Evolutionary conservation across 2,797 vertebrate species (phyloP), one percentile per base, ranked within the genome.

Genomic region (Mastacembelus armatus): DNA sequence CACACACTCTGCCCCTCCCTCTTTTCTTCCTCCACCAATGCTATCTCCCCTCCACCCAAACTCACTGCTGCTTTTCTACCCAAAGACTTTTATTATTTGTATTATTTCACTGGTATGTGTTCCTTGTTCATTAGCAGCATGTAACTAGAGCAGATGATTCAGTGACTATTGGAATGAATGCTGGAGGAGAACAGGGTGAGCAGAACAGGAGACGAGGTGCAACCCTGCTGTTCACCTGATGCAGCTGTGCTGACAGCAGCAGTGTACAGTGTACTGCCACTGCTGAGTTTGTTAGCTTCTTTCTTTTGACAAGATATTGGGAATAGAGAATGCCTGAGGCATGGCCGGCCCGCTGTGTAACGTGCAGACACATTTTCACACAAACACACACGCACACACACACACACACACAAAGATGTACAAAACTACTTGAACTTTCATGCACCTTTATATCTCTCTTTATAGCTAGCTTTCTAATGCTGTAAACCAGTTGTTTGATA

Each of bases 51-150:
- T 56, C 38, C 14, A 11, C 58, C 35, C 21, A 61, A 71, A 67
- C n/a, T 12, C 9, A 4, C 48, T 38, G 43, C 45, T 70, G 39
- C 33, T 69, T 74, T 60, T 75, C 61, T 43, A 61, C 52, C 44
- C 32, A 1, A 26, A 73, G 48, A 52, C 68, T 80, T 74, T 85
- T 71, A 69, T 83, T 55, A 54, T 74, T 74, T 78, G 80, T 77
- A 68, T 64, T 72, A 42, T 84, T 84, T 76, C 22, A 22, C 47
- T 89, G 80, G 66, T 82, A 87, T 90, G 80, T 89, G 81, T 85
- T 90, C 71, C 42, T 63, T 82, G 60, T 80, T 92, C 85, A 88
- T 86, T 81, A 88, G 74, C 68, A 62, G 63, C 66, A 74, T 81
- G 73, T 83, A 89, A 85, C 90, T 74, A 85, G 67, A 76, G 66